These are phyloP conservation scores for Ophioderma brevispina DNA, from an alignment of 35 echinoderm and acorn worm species.

Conservation along the genomic window DNA sequence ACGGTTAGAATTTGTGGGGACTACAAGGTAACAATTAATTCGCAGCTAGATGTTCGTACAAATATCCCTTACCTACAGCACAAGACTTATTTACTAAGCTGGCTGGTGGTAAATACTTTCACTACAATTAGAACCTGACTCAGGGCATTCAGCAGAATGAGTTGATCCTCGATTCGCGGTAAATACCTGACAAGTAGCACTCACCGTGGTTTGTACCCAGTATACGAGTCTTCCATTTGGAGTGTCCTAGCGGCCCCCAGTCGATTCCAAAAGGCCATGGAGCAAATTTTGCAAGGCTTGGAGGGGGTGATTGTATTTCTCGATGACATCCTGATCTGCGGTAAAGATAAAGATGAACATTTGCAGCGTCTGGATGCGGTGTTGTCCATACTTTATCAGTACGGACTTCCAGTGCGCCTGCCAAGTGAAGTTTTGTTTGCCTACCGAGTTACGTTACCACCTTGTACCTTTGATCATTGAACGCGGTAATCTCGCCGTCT, in stretches of 20 bases:
- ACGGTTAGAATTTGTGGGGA: slow-evolving; percentile 46
- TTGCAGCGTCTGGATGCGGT: slow-evolving; percentile 30
- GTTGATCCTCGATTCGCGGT: slow-evolving; percentile 26
- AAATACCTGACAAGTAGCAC: slow-evolving; percentile 47
- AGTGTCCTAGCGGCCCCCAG: slow-evolving; percentile 46
- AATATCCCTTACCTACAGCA: slow-evolving; percentile 48
- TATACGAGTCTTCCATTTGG: slow-evolving; percentile 48
- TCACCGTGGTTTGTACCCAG: neutral
- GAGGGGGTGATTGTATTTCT: slow-evolving; percentile 26
- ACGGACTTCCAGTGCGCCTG: slow-evolving; percentile 1
- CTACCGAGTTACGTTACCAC: slow-evolving; percentile 47
- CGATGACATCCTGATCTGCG: slow-evolving; percentile 73
- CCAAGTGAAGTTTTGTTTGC: slow-evolving; percentile 12
- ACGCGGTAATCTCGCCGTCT: slow-evolving; percentile 43
- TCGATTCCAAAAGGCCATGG: slow-evolving; percentile 37
- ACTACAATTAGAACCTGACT: slow-evolving; percentile 31
- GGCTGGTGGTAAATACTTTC: slow-evolving; percentile 46
- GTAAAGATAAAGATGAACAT: slow-evolving; percentile 24
- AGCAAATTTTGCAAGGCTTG: slow-evolving; percentile 40
- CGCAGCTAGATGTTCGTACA: slow-evolving; percentile 3
- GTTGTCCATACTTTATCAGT: neutral
- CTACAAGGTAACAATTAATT: slow-evolving; percentile 52
- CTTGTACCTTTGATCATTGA: slow-evolving; percentile 46
- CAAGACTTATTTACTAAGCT: slow-evolving; percentile 63
- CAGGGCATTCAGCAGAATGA: slow-evolving; percentile 46